Conservation (phyloP, 2,888 invertebrate species). For the Epistrophella euchroma region DNA sequence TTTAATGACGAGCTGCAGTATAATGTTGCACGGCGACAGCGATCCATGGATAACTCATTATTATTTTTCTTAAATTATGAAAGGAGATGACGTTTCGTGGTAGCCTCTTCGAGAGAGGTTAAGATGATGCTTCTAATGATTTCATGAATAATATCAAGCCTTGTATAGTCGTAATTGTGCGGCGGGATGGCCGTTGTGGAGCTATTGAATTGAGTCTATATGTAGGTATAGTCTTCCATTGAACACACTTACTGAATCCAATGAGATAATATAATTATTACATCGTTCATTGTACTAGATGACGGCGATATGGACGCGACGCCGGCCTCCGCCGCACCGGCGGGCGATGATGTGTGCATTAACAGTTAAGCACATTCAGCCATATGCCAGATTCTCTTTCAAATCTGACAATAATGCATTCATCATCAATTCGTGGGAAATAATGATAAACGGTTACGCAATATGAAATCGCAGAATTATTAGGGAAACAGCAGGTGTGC, state of each 20-base stretch:
- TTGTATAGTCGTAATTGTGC: no score
- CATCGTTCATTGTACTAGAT: conserved; percentile 48
- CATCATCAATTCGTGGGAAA: conserved; percentile 66
- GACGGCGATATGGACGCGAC: conserved; percentile 15
- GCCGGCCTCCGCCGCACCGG: no score
- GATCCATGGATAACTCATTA: conserved; percentile 34
- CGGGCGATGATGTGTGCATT: conserved; percentile 6
- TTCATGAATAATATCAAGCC: conserved; percentile 34
- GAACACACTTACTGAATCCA: conserved; percentile 23
- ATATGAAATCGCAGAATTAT: conserved; percentile 48
- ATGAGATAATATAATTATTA: conserved; percentile 71
- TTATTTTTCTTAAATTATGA: conserved; percentile 29
- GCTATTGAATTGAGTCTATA: conserved; percentile 24
- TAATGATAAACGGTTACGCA: conserved; percentile 69
- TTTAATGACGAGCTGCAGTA: background rate
- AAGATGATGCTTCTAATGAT: conserved; percentile 59
- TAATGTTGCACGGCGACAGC: conserved; percentile 76
- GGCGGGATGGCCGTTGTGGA: background rate
- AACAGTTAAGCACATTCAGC: conserved; percentile 46
- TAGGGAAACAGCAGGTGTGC: conserved; percentile 39
- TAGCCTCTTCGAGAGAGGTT: conserved; percentile 41
- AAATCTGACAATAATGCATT: conserved; percentile 72
- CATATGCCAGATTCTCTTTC: conserved; percentile 43
- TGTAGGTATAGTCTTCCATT: conserved; percentile 13
- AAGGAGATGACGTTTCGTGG: conserved; percentile 59